These are phyloP conservation scores for Rhyacophila brunnea DNA, from an alignment of 1,140 invertebrate species.

Conservation along the genomic window DNA sequence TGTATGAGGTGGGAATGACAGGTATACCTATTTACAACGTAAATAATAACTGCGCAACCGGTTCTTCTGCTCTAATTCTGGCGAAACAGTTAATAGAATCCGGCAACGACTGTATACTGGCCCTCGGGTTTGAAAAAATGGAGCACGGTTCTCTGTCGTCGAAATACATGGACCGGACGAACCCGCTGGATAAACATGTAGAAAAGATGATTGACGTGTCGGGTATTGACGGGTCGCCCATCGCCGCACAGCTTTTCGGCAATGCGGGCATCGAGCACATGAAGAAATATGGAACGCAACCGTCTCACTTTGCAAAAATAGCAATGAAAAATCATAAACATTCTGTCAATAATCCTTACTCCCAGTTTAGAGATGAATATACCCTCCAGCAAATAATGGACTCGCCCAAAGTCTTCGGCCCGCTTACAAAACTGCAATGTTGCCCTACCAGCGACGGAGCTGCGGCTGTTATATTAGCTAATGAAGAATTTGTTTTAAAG, in stretches of 20 bases:
- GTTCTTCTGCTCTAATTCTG: constrained; percentile 86
- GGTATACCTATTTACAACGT: constrained; percentile 98
- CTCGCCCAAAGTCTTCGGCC: constrained; percentile 82
- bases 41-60: constrained; percentile 98
- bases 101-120: constrained; percentile 85
- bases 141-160: constrained; percentile 82
- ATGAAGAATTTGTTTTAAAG: constrained; percentile 84
- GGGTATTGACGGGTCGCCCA: constrained; percentile 76
- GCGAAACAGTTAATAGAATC: constrained; percentile 89
- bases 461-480: constrained; percentile 87
- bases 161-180: constrained; percentile 84
- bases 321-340: constrained; percentile 97
- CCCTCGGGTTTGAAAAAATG: constrained; percentile 99
- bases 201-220: constrained; percentile 79
- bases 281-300: constrained; percentile 93
- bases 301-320: constrained; percentile 94
- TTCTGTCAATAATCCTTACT: constrained; percentile 93
- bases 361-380: constrained; percentile 91
- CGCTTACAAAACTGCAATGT: constrained; percentile 93
- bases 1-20: constrained; percentile 94
- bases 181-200: constrained; percentile 93
- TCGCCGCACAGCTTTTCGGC: constrained; percentile 95
- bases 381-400: constrained; percentile 84
- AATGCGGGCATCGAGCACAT: constrained; percentile 96
- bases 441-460: constrained; percentile 97